These are phyloP conservation scores for Rugalucina vietnamica DNA, from an alignment of 2,888 invertebrate genomes.

Conservation along the genomic window DNA sequence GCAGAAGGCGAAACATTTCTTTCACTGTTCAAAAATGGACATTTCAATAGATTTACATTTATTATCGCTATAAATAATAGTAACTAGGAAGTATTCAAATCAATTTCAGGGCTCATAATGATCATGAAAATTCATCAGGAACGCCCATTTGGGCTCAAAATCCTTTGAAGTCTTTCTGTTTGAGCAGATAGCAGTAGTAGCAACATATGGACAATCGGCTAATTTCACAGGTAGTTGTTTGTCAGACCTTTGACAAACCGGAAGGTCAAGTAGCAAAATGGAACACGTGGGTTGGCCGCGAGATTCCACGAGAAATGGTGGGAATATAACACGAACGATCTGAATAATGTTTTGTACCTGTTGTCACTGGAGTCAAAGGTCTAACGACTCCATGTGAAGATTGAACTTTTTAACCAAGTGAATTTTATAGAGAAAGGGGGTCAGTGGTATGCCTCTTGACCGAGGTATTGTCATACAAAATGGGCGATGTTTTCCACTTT, in stretches of 20 bases:
- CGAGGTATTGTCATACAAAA: neutral
- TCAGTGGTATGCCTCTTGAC: neutral
- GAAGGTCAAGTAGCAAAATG: neutral
- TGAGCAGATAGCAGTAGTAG: neutral
- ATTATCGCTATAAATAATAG: conserved; percentile 10
- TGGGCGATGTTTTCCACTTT: neutral
- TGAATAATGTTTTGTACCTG: neutral
- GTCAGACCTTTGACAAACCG: neutral
- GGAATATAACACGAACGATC: neutral
- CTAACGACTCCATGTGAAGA: neutral
- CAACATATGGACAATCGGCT: conserved; percentile 1
- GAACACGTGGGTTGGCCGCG: conserved; percentile 5
- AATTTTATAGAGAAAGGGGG: neutral
- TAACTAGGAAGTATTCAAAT: conserved; percentile 2
- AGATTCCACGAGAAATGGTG: neutral
- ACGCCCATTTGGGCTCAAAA: neutral
- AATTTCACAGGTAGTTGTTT: conserved; percentile 6
- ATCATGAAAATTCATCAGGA: conserved; percentile 6
- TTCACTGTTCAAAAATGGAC: neutral
- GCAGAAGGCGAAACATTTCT: neutral
- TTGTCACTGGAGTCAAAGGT: neutral
- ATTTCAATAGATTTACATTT: conserved; percentile 11
- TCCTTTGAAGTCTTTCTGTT: neutral
- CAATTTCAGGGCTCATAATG: conserved; percentile 2
- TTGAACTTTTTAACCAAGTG: conserved; percentile 4